Evolutionary conservation across 2,797 vertebrate genomes (phyloP).

Genomic region (Schizopygopsis pylzovi): DNA sequence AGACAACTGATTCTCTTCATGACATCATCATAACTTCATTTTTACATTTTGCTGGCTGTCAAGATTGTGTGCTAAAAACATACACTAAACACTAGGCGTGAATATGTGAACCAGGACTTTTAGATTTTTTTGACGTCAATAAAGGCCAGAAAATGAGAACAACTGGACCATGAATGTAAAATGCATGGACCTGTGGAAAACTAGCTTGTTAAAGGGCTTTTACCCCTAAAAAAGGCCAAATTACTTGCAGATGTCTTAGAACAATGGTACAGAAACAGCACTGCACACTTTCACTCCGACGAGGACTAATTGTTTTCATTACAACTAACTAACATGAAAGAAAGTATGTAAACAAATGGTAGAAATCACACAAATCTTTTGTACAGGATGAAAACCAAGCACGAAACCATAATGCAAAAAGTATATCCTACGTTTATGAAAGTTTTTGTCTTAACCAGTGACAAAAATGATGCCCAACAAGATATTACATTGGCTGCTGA

Average conservation of each 20-base stretch:
- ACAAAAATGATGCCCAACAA: background rate
- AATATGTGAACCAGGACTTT: background rate
- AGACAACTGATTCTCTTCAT: conserved; percentile 16
- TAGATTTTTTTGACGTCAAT: background rate
- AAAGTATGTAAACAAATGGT: conserved; percentile 14
- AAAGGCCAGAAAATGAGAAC: conserved; percentile 44
- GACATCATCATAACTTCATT: conserved; percentile 1
- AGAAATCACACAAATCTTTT: background rate
- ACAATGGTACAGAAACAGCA: conserved; percentile 42
- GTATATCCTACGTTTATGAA: background rate
- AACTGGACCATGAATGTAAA: conserved; percentile 53
- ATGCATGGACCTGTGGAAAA: conserved; percentile 65
- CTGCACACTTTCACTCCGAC: background rate
- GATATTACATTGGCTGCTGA: background rate
- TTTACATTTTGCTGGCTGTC: conserved; percentile 19
- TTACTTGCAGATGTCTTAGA: conserved; percentile 72
- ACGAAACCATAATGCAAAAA: background rate
- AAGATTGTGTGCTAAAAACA: conserved; percentile 4
- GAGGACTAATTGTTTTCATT: conserved; percentile 7
- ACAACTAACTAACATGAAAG: conserved; percentile 4
- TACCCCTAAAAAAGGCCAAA: conserved; percentile 58
- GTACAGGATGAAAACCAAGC: background rate
- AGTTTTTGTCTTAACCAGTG: background rate
- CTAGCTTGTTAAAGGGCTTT: conserved; percentile 58
- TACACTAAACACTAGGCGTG: background rate